Evolutionary conservation across 2,888 invertebrate species (phyloP).

Genomic region (Epistrophe eligans): DNA sequence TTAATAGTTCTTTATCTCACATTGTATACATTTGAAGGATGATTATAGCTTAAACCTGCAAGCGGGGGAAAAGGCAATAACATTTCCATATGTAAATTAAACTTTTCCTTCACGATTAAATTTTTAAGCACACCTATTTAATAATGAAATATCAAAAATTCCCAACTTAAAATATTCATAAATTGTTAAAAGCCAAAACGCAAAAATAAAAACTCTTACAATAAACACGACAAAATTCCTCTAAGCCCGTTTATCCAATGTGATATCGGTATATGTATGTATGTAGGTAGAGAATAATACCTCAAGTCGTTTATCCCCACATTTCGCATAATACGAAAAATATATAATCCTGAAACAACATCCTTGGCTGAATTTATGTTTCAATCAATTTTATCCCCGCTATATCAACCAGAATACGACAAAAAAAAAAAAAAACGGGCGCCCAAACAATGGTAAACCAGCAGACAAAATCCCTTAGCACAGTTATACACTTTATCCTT

Average conservation of each 20-base stretch:
- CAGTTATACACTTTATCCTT: conserved; percentile 34
- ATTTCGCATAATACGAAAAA: conserved; percentile 15
- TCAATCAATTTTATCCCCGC: conserved; percentile 67
- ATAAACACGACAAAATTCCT: background rate
- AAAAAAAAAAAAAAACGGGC: conserved; percentile 14
- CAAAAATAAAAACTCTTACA: background rate
- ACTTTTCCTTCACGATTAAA: background rate
- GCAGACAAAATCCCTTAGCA: conserved; percentile 36
- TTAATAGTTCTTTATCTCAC: background rate
- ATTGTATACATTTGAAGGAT: background rate
- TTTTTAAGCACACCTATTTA: background rate
- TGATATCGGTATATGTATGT: no score
- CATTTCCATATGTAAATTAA: conserved; percentile 21
- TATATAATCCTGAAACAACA: conserved; percentile 65
- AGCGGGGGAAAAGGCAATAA: background rate
- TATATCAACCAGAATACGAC: conserved; percentile 11
- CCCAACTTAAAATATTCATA: background rate
- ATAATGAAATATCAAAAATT: background rate
- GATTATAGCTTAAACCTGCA: background rate
- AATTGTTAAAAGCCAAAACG: background rate
- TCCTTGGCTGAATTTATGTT: conserved; percentile 69
- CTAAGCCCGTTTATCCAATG: background rate
- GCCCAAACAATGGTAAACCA: conserved; percentile 23
- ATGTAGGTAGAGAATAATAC: background rate
- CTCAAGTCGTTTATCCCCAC: conserved; percentile 32